A percentile compares a stretch with the other conserved stretches of the same genome.
Conservation (phyloP, 1,140 invertebrate species). For the Tachypleus tridentatus region DNA sequence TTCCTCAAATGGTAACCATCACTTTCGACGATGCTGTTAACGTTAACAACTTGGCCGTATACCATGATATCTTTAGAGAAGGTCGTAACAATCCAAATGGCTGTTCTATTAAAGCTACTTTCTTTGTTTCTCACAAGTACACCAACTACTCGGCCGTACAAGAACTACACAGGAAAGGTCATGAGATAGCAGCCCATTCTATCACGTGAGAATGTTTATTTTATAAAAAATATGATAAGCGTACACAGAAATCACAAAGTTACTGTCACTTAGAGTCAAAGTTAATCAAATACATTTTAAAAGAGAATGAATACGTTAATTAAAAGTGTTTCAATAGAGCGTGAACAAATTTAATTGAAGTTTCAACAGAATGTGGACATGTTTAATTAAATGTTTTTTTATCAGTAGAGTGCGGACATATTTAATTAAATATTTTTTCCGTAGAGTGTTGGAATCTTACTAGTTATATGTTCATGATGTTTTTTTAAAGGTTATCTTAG, state of each 20-base stretch:
- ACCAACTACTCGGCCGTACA: conserved; percentile 84
- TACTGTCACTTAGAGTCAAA: too few relatives aligned
- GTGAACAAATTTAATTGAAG: too few relatives aligned
- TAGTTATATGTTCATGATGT: conserved; percentile 9
- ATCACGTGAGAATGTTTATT: conserved; percentile 44
- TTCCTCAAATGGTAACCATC: conserved; percentile 86
- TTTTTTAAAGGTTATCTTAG: not conserved
- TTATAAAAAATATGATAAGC: too few relatives aligned
- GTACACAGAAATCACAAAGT: too few relatives aligned
- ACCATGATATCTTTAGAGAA: conserved; percentile 41
- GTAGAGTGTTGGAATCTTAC: conserved; percentile 5
- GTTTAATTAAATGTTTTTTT: too few relatives aligned
- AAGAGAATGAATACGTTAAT: too few relatives aligned
- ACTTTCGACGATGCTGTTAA: conserved; percentile 91
- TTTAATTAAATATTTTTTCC: not conserved
- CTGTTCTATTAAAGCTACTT: conserved; percentile 78
- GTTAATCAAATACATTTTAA: too few relatives aligned
- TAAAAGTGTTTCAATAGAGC: too few relatives aligned
- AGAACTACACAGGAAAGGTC: conserved; percentile 74
- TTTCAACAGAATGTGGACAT: too few relatives aligned
- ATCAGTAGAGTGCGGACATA: not conserved
- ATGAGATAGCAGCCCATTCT: conserved; percentile 86
- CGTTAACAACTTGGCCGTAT: conserved; percentile 80
- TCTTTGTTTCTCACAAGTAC: conserved; percentile 91
- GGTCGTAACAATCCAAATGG: conserved; percentile 54